Percentiles rank a stretch among this genome's conserved stretches.
phyloP scores from a whole-genome alignment of 2,888 invertebrate genomes.

The Ecdyonurus torrentis region DNA sequence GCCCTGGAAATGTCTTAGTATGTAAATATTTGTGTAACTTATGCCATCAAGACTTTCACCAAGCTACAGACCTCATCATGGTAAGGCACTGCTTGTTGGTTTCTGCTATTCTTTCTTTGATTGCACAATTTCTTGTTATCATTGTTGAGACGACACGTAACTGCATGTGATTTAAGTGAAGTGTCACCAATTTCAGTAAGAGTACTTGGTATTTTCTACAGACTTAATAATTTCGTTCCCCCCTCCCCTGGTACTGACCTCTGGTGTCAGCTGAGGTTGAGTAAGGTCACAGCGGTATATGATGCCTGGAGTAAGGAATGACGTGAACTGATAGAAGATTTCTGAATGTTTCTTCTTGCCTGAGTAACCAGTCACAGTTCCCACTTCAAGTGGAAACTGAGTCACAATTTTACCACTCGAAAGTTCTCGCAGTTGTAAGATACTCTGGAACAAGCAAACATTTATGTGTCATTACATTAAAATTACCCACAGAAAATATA shows the following conservation, averaged over 20 bases:
- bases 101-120: no score
- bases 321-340: constrained; percentile 87
- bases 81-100: no score
- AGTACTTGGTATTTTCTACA: no score
- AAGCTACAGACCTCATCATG: no score
- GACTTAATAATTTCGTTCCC: no score
- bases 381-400: constrained; percentile 68
- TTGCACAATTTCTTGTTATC: no score
- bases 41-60: no score
- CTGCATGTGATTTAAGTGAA: no score
- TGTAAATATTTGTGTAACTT: no score
- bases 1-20: no score
- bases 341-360: constrained; percentile 73
- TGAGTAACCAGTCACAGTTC: constrained; percentile 67
- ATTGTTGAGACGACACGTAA: no score
- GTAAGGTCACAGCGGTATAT: constrained; percentile 77
- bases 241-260: constrained; percentile 31
- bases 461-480: neutral
- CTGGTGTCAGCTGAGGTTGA: constrained; percentile 35
- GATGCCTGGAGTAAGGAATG: constrained; percentile 77
- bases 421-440: constrained; percentile 63
- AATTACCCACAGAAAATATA: neutral
- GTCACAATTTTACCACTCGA: constrained; percentile 51
- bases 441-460: constrained; percentile 52
- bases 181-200: no score